Percentiles rank a stretch among this genome's conserved stretches.
Evolutionary conservation across 2,113 vertebrate species (phyloP).

Genomic region (Jacana jacana): DNA sequence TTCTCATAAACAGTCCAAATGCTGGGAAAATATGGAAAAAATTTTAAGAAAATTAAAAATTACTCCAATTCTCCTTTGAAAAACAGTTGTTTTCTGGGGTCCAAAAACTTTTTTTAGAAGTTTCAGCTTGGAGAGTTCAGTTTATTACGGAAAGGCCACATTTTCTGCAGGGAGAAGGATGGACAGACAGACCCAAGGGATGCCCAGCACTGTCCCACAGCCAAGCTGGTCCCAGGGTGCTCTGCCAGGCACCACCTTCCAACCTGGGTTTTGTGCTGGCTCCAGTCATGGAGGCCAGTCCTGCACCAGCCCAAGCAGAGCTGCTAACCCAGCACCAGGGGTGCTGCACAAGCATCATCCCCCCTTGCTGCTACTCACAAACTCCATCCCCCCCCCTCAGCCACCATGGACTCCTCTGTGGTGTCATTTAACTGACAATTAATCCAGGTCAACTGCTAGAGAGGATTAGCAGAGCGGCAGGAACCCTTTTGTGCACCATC

Average conservation of each 20-base stretch:
- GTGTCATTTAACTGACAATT: background rate
- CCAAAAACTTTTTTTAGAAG: background rate
- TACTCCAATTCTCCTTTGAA: background rate
- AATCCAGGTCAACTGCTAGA: background rate
- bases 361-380: background rate
- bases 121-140: background rate
- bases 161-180: background rate
- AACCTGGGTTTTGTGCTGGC: too few relatives aligned
- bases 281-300: background rate
- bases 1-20: rapidly evolving
- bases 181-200: background rate
- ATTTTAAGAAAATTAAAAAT: background rate
- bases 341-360: background rate
- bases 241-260: background rate
- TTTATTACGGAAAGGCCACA: rapidly evolving
- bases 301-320: rapidly evolving
- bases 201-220: background rate
- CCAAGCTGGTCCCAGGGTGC: too few relatives aligned
- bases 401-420: background rate
- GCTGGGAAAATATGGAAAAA: background rate
- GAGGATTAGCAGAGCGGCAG: background rate
- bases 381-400: background rate
- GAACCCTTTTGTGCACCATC: background rate
- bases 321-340: background rate
- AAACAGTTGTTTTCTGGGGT: background rate